Evolutionary conservation across 2,113 vertebrate genomes (phyloP), one percentile per base, ranked within the genome.

Genomic region (Nansenia antarctica): DNA sequence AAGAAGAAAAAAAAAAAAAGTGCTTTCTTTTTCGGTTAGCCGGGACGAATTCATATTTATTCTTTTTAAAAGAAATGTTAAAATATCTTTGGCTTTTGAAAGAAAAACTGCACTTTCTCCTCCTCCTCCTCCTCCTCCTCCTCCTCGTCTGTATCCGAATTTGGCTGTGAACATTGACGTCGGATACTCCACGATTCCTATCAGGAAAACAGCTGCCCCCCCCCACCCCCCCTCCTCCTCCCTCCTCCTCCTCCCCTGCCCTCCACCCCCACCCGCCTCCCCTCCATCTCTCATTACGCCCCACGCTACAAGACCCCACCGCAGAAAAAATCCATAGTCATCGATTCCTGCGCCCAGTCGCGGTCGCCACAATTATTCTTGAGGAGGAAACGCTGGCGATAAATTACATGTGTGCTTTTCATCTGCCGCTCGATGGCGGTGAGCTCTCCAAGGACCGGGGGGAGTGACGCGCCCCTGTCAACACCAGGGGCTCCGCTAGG

Each of bases 281-380:
- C 31, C 61, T 91, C 95, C 94, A 91, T 94, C 95, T 95, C 94
- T 95, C 94, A 96, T 97, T 96, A 97, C 92, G 89, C 92, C 94
- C 93, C 91, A 94, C 89, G 92, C 94, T 96, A 96, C 96, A 95
- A 95, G 95, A 95, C 94, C 95, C 94, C 95, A 96, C 95, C 96
- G 93, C 95, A 95, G 94, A 85, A 88, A 87, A 96, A 97, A 95
- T 97, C 95, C 89, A 98, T 97, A 95, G 86, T 75, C 95, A 98
- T 97, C 94, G 96, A 98, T 97, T 94, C 92, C 92, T 76, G 88
- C 90, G 93, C 87, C 85, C 82, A 77, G 85, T 79, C 65, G 70
- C 93, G 93, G 94, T 96, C 95, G 94, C 95, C 95, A 97, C 96
- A 97, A 97, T 97, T 98, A 98, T 96, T 97, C 96, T 96, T 94